phyloP scores from a whole-genome alignment of 2,113 vertebrate genomes.

The Notothenia rossii region DNA sequence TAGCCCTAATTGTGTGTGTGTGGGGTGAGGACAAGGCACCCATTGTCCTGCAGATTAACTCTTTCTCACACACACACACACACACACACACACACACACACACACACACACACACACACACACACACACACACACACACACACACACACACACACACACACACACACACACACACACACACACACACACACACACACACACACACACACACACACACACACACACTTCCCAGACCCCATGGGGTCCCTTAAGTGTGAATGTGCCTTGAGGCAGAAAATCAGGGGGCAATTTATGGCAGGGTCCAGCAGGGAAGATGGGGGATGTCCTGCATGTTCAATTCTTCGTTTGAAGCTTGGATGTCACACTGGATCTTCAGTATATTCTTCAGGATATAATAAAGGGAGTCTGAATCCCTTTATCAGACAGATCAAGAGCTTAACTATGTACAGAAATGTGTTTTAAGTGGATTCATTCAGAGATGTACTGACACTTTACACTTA shows the following conservation, averaged over 20 bases:
- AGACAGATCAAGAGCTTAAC: not conserved
- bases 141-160: constrained; percentile 29
- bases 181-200: constrained; percentile 38
- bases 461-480: not conserved
- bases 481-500: not conserved
- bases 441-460: not conserved
- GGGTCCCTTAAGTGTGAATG: constrained; percentile 81
- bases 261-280: constrained; percentile 84
- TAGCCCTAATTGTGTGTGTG: constrained; percentile 66
- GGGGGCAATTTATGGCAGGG: constrained; percentile 74
- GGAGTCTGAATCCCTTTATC: constrained; percentile 8
- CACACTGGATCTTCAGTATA: constrained; percentile 39
- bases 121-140: constrained; percentile 31
- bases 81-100: constrained; percentile 49
- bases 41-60: constrained; percentile 80
- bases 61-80: constrained; percentile 35
- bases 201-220: constrained; percentile 33
- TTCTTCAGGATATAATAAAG: constrained; percentile 16
- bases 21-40: constrained; percentile 56
- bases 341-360: constrained; percentile 44
- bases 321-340: not conserved
- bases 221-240: constrained; percentile 65
- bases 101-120: constrained; percentile 49
- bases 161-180: constrained; percentile 45
- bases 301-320: constrained; percentile 63